Percentiles rank a stretch among this genome's conserved stretches.
These are phyloP conservation scores for Danio jaintianensis DNA, from an alignment of 2,797 vertebrate genomes.

Conservation along the genomic window DNA sequence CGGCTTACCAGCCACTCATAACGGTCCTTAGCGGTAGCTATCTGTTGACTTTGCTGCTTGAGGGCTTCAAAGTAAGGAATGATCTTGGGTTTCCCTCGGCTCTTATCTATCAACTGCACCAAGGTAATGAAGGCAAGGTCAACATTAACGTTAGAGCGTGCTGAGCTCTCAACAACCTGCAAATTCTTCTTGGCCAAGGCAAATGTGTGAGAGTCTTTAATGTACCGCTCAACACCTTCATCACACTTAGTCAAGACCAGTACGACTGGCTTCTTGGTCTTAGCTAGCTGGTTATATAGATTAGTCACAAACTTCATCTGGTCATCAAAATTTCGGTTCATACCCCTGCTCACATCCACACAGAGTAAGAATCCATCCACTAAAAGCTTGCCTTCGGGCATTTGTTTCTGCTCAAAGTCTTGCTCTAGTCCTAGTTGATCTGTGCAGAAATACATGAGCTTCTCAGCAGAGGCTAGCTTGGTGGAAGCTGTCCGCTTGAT, in stretches of 20 bases:
- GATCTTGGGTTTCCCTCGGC: conserved; percentile 94
- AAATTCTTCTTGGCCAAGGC: conserved; percentile 96
- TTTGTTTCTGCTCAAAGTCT: conserved; percentile 99
- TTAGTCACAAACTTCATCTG: conserved; percentile 96
- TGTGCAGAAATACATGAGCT: conserved; percentile 99
- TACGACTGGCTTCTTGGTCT: conserved; percentile 95
- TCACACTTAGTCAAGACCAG: conserved; percentile 96
- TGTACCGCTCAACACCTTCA: conserved; percentile 98
- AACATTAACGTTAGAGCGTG: conserved; percentile 96
- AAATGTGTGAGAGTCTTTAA: conserved; percentile 94
- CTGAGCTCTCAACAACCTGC: conserved; percentile 97
- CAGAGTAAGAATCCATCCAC: conserved; percentile 94
- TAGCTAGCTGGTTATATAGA: conserved; percentile 93
- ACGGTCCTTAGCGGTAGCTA: conserved; percentile 93
- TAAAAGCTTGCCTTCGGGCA: conserved; percentile 95
- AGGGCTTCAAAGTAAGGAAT: conserved; percentile 96
- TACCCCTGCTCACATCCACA: conserved; percentile 94
- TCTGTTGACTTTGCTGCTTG: conserved; percentile 98
- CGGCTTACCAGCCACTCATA: conserved; percentile 94
- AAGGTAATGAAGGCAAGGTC: conserved; percentile 94
- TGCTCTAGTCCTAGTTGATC: conserved; percentile 98
- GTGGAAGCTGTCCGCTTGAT: conserved; percentile 93
- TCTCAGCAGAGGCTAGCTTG: conserved; percentile 96
- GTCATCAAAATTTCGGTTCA: conserved; percentile 98
- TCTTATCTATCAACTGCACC: conserved; percentile 91